phyloP scores from a whole-genome alignment of 2,888 invertebrate species.

The Chrysolina oricalcia region DNA sequence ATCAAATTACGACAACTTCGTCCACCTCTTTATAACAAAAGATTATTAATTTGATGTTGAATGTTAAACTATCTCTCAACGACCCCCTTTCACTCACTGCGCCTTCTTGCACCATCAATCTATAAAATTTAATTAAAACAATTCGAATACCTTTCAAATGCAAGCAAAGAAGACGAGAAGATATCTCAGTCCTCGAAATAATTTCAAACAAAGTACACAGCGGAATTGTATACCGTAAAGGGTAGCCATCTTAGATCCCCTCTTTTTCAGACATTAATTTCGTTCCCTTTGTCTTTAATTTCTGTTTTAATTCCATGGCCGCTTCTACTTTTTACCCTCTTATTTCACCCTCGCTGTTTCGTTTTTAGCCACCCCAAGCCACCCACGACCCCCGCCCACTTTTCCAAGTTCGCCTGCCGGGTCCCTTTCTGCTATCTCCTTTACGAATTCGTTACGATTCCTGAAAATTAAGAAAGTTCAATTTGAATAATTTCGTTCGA shows the following conservation, averaged over 20 bases:
- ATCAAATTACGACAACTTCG: too few relatives aligned
- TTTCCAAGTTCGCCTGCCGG: conserved; percentile 40
- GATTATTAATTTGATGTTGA: neutral
- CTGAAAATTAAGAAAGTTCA: conserved; percentile 50
- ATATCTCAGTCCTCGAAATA: conserved; percentile 59
- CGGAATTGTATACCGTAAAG: conserved; percentile 50
- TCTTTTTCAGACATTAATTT: conserved; percentile 69
- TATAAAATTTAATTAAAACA: conserved; percentile 56
- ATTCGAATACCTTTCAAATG: conserved; percentile 54
- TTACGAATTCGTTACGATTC: conserved; percentile 53
- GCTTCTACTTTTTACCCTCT: conserved; percentile 72
- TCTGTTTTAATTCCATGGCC: conserved; percentile 71
- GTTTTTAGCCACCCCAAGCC: conserved; percentile 54
- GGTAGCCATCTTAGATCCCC: conserved; percentile 64
- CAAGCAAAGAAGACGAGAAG: conserved; percentile 52
- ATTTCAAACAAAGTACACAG: conserved; percentile 56
- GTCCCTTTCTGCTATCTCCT: conserved; percentile 52
- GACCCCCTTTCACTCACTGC: neutral
- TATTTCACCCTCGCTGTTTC: conserved; percentile 69
- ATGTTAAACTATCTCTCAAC: neutral
- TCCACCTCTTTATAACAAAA: too few relatives aligned
- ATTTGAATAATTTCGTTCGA: conserved; percentile 34
- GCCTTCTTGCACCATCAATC: conserved; percentile 25
- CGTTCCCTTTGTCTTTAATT: conserved; percentile 72
- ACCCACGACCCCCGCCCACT: conserved; percentile 42